Evolutionary conservation across 1,140 invertebrate species (phyloP).

Genomic region (Bathynomus jamesi): DNA sequence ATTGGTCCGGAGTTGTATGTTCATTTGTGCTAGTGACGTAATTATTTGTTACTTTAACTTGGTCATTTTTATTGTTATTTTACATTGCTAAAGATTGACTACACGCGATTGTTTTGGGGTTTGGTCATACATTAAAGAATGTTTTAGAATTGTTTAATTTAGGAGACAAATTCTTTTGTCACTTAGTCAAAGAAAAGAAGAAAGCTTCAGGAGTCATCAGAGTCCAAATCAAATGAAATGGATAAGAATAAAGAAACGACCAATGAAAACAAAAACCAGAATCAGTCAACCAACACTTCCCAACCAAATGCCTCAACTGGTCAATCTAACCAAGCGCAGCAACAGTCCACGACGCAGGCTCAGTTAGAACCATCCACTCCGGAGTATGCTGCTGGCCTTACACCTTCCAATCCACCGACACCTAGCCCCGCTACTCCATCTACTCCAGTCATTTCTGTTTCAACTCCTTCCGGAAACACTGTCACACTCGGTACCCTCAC

Average conservation of each 20-base stretch:
- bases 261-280: constrained; percentile 41
- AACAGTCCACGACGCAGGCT: neutral
- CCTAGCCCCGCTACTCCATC: constrained; percentile 35
- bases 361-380: constrained; percentile 46
- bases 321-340: constrained; percentile 38
- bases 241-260: constrained; percentile 38
- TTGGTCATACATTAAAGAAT: no score
- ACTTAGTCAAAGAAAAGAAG: constrained; percentile 63
- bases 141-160: no score
- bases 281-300: constrained; percentile 42
- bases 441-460: constrained; percentile 18
- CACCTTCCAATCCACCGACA: constrained; percentile 45
- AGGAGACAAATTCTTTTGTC: no score
- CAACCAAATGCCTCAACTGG: constrained; percentile 39
- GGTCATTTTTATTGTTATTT: no score
- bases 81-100: no score
- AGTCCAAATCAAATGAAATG: constrained; percentile 37
- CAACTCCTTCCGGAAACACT: neutral
- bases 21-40: no score
- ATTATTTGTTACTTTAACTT: no score
- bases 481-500: neutral
- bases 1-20: no score
- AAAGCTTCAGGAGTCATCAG: constrained; percentile 45
- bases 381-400: constrained; percentile 69
- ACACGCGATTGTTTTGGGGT: no score